Percentiles rank a stretch among this genome's conserved stretches.
phyloP scores from a whole-genome alignment of 2,888 invertebrate species.

The Malthinus flaveolus region DNA sequence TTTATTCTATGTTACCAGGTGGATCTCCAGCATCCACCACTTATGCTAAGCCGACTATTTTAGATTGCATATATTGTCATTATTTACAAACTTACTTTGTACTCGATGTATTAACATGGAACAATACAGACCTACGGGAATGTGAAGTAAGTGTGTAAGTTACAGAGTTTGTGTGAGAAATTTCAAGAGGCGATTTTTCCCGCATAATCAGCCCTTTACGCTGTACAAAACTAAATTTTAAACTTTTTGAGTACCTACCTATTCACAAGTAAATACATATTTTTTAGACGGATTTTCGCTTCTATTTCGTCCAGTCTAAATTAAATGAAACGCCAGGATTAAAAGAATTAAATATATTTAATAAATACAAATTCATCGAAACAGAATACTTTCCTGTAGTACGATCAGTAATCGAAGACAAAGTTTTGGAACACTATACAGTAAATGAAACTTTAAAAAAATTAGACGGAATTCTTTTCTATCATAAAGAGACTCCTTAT shows the following conservation, averaged over 20 bases:
- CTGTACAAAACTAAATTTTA: too few relatives aligned
- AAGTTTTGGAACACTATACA: constrained; percentile 50
- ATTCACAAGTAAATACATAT: constrained; percentile 8
- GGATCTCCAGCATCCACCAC: constrained; percentile 56
- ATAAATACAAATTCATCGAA: constrained; percentile 56
- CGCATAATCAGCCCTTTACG: too few relatives aligned
- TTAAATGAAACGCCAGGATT: constrained; percentile 66
- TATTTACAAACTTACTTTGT: constrained; percentile 69
- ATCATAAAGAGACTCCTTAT: constrained; percentile 82
- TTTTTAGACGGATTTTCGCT: constrained; percentile 78
- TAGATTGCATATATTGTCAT: constrained; percentile 82
- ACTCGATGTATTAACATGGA: constrained; percentile 85
- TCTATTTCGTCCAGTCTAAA: constrained; percentile 80
- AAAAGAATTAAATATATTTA: constrained; percentile 47
- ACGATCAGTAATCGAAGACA: constrained; percentile 54
- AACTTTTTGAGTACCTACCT: background rate
- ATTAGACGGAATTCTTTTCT: constrained; percentile 90
- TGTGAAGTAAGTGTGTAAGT: constrained; percentile 77
- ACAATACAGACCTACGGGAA: constrained; percentile 68
- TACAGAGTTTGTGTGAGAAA: too few relatives aligned
- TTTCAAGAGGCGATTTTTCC: too few relatives aligned
- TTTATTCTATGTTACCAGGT: constrained; percentile 73
- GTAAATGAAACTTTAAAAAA: constrained; percentile 52
- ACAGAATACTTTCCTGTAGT: constrained; percentile 58
- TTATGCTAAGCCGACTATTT: constrained; percentile 61